Conservation (phyloP, 92 coral and sea anemone species). For the Metridium senile region DNA sequence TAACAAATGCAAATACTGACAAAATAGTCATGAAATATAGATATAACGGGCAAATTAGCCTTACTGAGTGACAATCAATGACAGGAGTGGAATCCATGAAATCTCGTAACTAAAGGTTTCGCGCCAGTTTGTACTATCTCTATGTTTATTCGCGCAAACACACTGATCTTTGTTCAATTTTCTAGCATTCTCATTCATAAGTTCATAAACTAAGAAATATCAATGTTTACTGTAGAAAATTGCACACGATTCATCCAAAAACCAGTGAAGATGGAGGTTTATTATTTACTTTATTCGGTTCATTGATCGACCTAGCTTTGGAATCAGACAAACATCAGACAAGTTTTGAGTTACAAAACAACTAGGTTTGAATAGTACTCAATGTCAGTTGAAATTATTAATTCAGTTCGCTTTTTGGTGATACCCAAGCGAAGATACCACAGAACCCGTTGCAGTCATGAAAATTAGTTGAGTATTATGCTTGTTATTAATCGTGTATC, state of each 20-base stretch:
- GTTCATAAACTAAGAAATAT: neutral
- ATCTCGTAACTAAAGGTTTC: neutral
- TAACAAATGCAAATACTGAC: neutral
- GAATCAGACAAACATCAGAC: neutral
- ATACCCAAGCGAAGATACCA: conserved; percentile 6
- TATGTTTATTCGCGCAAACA: neutral
- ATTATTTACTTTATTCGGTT: neutral
- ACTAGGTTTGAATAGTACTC: neutral
- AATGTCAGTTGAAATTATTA: neutral
- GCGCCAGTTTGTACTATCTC: conserved; percentile 14
- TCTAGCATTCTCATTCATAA: neutral
- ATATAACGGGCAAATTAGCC: neutral
- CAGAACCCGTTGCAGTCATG: neutral
- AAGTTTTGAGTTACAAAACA: no score
- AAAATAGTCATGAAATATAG: neutral
- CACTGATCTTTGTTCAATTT: neutral
- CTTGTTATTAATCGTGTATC: no score
- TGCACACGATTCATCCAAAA: neutral
- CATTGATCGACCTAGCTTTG: neutral
- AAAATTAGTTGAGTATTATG: neutral
- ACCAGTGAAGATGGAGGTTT: neutral
- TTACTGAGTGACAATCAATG: neutral
- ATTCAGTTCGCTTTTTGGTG: neutral
- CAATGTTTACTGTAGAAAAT: neutral
- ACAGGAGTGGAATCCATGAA: neutral